A percentile compares a stretch with the other conserved stretches of the same genome.
Conservation (phyloP, 2,888 invertebrate genomes). For the Drosophila picticornis region DNA sequence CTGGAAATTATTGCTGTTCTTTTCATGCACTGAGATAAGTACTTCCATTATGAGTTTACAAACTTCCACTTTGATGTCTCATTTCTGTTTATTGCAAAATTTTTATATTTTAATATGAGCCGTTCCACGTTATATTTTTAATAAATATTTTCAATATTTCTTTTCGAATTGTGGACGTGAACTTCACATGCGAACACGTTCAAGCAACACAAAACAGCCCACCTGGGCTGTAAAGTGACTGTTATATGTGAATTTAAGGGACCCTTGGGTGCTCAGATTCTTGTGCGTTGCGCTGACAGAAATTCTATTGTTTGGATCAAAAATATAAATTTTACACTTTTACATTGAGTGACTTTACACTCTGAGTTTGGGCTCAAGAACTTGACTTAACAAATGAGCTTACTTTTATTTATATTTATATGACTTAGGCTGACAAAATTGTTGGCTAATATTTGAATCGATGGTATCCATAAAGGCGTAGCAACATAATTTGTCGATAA, state of each 20-base stretch:
- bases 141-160: slow-evolving; percentile 17
- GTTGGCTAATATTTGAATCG: slow-evolving; percentile 13
- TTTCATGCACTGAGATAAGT: slow-evolving; percentile 18
- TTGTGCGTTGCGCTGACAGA: neutral
- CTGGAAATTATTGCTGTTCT: neutral
- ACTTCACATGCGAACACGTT: neutral
- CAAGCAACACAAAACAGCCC: neutral
- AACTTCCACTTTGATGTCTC: slow-evolving; percentile 45
- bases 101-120: slow-evolving; percentile 37
- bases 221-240: slow-evolving; percentile 27
- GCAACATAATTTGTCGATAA: neutral
- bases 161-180: neutral
- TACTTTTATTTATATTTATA: neutral
- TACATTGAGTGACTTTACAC: slow-evolving; percentile 24
- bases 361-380: slow-evolving; percentile 4
- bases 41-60: slow-evolving; percentile 1
- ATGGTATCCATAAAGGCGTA: neutral
- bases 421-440: slow-evolving; percentile 10
- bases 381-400: slow-evolving; percentile 1
- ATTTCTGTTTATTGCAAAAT: slow-evolving; percentile 15
- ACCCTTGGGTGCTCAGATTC: slow-evolving; percentile 10
- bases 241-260: slow-evolving; percentile 50
- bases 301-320: neutral
- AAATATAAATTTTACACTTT: slow-evolving; percentile 10
- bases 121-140: slow-evolving; percentile 27